Evolutionary conservation across 1,140 invertebrate species (phyloP).

Genomic region (Lordiphosa stackelbergi): DNA sequence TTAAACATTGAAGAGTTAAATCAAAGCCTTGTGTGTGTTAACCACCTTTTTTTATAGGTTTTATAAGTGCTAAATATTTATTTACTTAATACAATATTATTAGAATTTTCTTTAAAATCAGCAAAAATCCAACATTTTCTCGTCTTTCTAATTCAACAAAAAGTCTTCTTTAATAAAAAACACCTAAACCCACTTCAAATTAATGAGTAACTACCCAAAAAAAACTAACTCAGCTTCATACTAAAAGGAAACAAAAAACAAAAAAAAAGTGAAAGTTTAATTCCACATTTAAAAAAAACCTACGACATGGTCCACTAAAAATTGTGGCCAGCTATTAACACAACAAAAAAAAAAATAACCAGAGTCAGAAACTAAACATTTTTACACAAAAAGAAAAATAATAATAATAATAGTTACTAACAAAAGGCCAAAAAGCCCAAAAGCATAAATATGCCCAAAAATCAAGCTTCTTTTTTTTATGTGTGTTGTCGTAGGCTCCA

Average conservation of each 20-base stretch:
- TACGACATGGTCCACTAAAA: constrained; percentile 61
- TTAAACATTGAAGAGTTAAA: no score
- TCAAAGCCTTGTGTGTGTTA: no score
- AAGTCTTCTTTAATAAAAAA: no score
- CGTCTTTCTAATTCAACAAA: no score
- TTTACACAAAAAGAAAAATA: constrained; percentile 20
- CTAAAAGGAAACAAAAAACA: constrained; percentile 48
- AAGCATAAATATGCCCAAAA: constrained; percentile 32
- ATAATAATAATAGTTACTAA: constrained; percentile 39
- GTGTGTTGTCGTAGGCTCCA: constrained; percentile 69
- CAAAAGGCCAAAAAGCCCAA: constrained; percentile 19
- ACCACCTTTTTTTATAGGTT: no score
- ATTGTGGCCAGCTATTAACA: constrained; percentile 65
- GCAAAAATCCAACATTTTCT: no score
- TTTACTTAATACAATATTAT: no score
- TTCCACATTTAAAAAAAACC: constrained; percentile 33
- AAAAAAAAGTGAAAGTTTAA: constrained; percentile 75
- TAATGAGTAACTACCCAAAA: constrained; percentile 1
- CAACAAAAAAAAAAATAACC: constrained; percentile 40
- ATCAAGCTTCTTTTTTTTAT: constrained; percentile 1
- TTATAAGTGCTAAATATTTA: no score
- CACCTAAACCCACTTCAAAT: neutral
- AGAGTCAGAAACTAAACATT: constrained; percentile 26
- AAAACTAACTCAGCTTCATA: constrained; percentile 38
- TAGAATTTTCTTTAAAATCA: no score